Evolutionary conservation across 2,888 invertebrate species (phyloP).

Genomic region (Cepaea hortensis): DNA sequence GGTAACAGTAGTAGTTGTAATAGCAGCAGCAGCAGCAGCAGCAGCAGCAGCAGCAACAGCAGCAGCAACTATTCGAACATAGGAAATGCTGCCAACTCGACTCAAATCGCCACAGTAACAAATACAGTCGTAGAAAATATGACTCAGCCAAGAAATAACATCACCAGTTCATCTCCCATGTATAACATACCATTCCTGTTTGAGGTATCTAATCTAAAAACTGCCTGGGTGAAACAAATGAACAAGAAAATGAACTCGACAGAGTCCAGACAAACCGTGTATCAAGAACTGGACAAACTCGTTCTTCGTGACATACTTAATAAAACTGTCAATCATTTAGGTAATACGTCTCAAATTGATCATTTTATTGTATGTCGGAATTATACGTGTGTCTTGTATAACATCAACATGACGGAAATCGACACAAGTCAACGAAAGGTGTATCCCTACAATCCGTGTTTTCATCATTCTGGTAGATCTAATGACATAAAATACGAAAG

Average conservation of each 20-base stretch:
- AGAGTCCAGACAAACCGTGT: background rate
- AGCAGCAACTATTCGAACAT: no score
- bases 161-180: background rate
- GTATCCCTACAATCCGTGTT: background rate
- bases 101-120: no score
- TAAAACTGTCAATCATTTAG: background rate
- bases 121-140: no score
- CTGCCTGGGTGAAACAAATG: background rate
- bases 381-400: background rate
- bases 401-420: background rate
- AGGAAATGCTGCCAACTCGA: no score
- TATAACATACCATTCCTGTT: background rate
- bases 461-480: no score
- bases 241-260: background rate
- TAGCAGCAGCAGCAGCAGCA: background rate
- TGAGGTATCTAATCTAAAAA: background rate
- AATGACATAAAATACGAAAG: background rate
- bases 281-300: background rate
- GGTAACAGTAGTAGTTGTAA: background rate
- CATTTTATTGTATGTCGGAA: background rate
- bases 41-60: no score
- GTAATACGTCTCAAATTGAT: background rate
- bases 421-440: background rate
- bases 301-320: background rate
- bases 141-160: background rate